These are phyloP conservation scores for Leucania comma DNA, from an alignment of 2,888 invertebrate species.

Conservation along the genomic window DNA sequence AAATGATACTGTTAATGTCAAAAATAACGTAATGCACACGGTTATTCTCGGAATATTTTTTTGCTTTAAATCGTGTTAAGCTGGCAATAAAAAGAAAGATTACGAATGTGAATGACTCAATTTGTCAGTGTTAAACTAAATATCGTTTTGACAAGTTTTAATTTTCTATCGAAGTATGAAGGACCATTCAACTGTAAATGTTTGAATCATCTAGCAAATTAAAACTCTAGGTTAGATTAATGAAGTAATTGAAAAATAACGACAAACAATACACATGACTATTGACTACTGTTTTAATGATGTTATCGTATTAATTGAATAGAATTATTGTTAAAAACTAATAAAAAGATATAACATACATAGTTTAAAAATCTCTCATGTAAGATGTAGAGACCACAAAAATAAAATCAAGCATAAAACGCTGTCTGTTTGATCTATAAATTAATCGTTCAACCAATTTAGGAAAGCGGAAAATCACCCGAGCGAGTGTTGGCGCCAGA, in stretches of 20 bases:
- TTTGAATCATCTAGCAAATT: no score
- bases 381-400: slow-evolving; percentile 6
- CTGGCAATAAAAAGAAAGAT: slow-evolving; percentile 23
- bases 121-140: background rate
- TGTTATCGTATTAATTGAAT: no score
- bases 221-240: background rate
- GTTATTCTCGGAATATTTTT: slow-evolving; percentile 16
- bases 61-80: slow-evolving; percentile 24
- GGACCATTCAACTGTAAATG: background rate
- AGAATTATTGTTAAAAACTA: background rate
- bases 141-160: background rate
- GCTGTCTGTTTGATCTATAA: slow-evolving; percentile 65
- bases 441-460: slow-evolving; percentile 65
- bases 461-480: slow-evolving; percentile 84
- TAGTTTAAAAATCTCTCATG: background rate
- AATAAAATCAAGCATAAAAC: slow-evolving; percentile 5
- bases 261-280: no score
- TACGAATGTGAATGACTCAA: slow-evolving; percentile 1
- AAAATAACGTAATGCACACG: slow-evolving; percentile 2
- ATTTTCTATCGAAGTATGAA: background rate
- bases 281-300: no score
- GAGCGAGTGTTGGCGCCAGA: slow-evolving; percentile 74
- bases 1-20: slow-evolving; percentile 1
- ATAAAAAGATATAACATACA: background rate
- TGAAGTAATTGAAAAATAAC: no score